Evolutionary conservation across 2,797 vertebrate species (phyloP).

Genomic region (Simalia tracyae): DNA sequence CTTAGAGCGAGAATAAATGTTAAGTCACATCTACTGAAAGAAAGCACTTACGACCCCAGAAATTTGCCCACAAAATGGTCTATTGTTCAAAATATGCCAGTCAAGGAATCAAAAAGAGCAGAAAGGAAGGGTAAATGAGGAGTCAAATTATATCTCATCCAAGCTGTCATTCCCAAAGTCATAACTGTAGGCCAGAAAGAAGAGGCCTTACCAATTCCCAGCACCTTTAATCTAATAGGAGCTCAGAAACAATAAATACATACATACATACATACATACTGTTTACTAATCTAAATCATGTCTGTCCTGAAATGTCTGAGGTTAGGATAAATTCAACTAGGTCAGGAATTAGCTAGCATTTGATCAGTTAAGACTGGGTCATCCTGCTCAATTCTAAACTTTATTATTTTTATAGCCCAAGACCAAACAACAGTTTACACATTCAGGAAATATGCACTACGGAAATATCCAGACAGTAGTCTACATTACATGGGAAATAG

Average conservation of each 20-base stretch:
- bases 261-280: background rate
- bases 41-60: background rate
- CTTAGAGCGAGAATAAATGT: background rate
- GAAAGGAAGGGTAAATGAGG: background rate
- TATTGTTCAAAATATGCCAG: background rate
- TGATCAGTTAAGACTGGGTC: background rate
- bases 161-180: background rate
- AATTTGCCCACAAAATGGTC: background rate
- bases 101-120: background rate
- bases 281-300: background rate
- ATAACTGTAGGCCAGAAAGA: background rate
- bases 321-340: background rate
- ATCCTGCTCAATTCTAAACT: background rate
- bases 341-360: background rate
- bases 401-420: background rate
- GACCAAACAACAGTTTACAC: background rate
- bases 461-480: background rate
- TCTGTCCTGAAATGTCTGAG: background rate
- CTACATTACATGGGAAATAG: background rate
- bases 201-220: background rate
- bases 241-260: background rate
- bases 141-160: background rate
- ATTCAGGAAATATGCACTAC: background rate
- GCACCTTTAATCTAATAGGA: background rate
- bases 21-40: background rate